These are phyloP conservation scores for Todus mexicanus DNA, from an alignment of 2,797 vertebrate genomes.

Conservation along the genomic window DNA sequence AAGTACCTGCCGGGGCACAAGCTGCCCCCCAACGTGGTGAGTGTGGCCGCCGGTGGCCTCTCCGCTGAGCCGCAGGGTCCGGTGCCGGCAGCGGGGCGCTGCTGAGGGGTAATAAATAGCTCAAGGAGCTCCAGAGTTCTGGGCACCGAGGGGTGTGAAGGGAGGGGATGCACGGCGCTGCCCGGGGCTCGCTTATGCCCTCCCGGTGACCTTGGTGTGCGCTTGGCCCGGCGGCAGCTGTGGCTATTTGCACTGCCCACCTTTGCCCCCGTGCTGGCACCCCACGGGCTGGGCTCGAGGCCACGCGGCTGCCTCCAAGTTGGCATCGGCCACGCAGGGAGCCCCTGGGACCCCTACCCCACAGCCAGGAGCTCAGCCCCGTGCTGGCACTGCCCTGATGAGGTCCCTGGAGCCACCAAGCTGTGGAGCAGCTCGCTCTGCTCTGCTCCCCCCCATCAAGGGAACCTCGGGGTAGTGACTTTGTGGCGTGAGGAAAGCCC, in stretches of 20 bases:
- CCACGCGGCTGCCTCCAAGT: neutral
- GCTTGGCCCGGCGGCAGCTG: neutral
- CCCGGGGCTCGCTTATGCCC: accelerated
- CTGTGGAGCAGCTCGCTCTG: neutral
- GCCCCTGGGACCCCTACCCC: neutral
- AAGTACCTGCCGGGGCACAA: constrained; percentile 95
- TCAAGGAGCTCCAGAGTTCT: too few species aligned
- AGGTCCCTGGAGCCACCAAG: too few species aligned
- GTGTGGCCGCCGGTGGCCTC: neutral
- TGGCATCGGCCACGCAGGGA: neutral
- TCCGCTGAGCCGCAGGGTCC: accelerated
- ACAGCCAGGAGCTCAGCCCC: neutral
- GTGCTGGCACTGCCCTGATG: too few species aligned
- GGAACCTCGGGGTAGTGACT: neutral
- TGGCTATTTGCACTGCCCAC: neutral
- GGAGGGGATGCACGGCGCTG: neutral
- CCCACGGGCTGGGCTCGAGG: neutral
- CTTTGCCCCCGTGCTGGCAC: neutral
- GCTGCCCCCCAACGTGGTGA: constrained; percentile 93
- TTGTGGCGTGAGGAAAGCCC: neutral
- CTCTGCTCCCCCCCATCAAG: neutral
- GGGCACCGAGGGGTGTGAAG: too few species aligned
- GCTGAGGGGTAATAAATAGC: neutral
- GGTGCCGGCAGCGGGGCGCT: accelerated
- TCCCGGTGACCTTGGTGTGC: neutral